phyloP scores from a whole-genome alignment of 2,113 vertebrate species.

The Coreoperca whiteheadi region DNA sequence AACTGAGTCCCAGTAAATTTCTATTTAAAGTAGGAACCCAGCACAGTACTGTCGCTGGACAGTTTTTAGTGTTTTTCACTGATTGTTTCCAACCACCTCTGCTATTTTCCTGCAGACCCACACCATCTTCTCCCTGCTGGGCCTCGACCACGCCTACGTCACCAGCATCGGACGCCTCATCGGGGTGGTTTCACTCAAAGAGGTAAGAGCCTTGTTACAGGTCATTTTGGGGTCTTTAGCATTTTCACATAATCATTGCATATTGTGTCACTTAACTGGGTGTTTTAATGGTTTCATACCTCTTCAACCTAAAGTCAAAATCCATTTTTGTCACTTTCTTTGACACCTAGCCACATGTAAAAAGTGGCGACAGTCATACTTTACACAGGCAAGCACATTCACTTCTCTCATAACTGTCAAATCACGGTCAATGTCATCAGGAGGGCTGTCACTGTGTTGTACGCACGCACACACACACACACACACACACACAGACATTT shows the following conservation, averaged over 20 bases:
- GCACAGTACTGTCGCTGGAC: neutral
- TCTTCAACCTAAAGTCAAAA: neutral
- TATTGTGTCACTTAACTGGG: neutral
- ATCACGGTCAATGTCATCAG: constrained; percentile 38
- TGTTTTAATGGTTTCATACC: neutral
- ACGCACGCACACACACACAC: constrained; percentile 26
- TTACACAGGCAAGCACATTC: constrained; percentile 9
- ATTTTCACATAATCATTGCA: neutral
- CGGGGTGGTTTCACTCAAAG: constrained; percentile 95
- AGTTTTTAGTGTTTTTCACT: neutral
- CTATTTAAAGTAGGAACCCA: constrained; percentile 9
- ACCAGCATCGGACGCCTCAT: constrained; percentile 97
- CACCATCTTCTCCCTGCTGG: constrained; percentile 96
- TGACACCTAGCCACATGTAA: neutral
- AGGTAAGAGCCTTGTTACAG: constrained; percentile 82
- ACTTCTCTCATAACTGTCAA: constrained; percentile 57
- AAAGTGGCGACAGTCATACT: constrained; percentile 17
- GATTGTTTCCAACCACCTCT: neutral
- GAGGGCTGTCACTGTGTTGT: constrained; percentile 27
- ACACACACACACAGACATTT: constrained; percentile 34
- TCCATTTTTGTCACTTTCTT: neutral
- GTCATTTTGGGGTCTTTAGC: too few species aligned
- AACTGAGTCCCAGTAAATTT: constrained; percentile 14
- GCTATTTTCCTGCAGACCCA: constrained; percentile 87
- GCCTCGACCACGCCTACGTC: constrained; percentile 96